A percentile compares a stretch with the other conserved stretches of the same genome.
Conservation (phyloP, 2,888 invertebrate species). For the Clanis bilineata region DNA sequence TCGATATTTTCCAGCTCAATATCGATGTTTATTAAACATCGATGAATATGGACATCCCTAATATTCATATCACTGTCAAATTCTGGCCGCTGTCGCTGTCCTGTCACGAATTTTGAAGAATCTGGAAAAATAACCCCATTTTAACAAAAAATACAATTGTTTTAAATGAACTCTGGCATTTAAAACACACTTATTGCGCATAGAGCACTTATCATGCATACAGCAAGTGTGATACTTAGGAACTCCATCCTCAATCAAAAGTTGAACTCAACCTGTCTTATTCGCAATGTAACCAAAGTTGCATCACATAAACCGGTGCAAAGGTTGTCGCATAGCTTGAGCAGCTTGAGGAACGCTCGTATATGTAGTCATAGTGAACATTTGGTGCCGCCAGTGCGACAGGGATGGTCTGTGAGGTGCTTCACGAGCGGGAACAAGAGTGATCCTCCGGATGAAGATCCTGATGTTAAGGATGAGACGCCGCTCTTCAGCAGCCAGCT, state of each 20-base stretch:
- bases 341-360: constrained; percentile 36
- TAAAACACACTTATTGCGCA: constrained; percentile 16
- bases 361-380: constrained; percentile 45
- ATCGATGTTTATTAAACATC: too few species aligned
- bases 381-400: constrained; percentile 31
- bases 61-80: not conserved
- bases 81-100: too few species aligned
- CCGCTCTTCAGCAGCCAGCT: constrained; percentile 82
- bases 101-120: constrained; percentile 47
- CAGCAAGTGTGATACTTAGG: constrained; percentile 60
- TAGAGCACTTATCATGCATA: constrained; percentile 58
- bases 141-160: constrained; percentile 27
- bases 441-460: constrained; percentile 66
- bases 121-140: constrained; percentile 73
- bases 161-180: constrained; percentile 49
- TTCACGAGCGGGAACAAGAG: constrained; percentile 62
- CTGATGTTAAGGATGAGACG: constrained; percentile 62
- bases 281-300: constrained; percentile 68
- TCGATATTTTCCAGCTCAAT: too few species aligned
- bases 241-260: constrained; percentile 60
- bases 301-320: constrained; percentile 69
- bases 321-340: constrained; percentile 36
- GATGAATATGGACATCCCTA: too few species aligned
- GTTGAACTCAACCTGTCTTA: constrained; percentile 52
- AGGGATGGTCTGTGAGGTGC: constrained; percentile 44